A percentile compares a stretch with the other conserved stretches of the same genome.
These are phyloP conservation scores for Borostomias antarcticus DNA, from an alignment of 2,797 vertebrate species.

Conservation along the genomic window DNA sequence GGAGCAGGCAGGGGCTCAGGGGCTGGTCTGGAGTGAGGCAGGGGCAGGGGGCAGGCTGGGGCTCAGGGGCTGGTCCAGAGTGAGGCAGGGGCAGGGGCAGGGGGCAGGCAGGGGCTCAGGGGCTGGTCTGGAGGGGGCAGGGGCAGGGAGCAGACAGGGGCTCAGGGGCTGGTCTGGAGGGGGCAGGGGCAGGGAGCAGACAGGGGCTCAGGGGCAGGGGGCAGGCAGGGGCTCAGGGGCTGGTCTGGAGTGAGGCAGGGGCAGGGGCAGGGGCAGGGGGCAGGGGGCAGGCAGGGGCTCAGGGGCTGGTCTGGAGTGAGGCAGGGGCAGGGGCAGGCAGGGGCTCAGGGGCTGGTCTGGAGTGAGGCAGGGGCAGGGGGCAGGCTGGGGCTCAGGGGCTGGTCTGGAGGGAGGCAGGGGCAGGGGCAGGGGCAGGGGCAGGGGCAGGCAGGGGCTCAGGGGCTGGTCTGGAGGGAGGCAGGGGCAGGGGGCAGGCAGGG, in stretches of 20 bases:
- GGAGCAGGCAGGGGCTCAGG: conserved; percentile 66
- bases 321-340: conserved; percentile 50
- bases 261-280: too few relatives aligned
- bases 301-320: conserved; percentile 69
- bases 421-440: neutral
- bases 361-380: conserved; percentile 57
- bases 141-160: conserved; percentile 56
- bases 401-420: conserved; percentile 68
- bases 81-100: conserved; percentile 44
- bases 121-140: conserved; percentile 53
- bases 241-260: conserved; percentile 58
- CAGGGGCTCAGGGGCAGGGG: conserved; percentile 68
- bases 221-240: too few relatives aligned
- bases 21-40: conserved; percentile 67
- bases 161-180: conserved; percentile 69
- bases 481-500: conserved; percentile 55
- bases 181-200: conserved; percentile 42
- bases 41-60: conserved; percentile 54
- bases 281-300: conserved; percentile 62
- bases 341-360: conserved; percentile 69
- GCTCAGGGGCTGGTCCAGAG: conserved; percentile 69
- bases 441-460: conserved; percentile 64
- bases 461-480: conserved; percentile 67
- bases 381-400: conserved; percentile 67
- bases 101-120: conserved; percentile 67